A percentile compares a stretch with the other conserved stretches of the same genome.
These are phyloP conservation scores for Gastracanthus pulcherrimus DNA, from an alignment of 2,888 invertebrate genomes.

Conservation along the genomic window DNA sequence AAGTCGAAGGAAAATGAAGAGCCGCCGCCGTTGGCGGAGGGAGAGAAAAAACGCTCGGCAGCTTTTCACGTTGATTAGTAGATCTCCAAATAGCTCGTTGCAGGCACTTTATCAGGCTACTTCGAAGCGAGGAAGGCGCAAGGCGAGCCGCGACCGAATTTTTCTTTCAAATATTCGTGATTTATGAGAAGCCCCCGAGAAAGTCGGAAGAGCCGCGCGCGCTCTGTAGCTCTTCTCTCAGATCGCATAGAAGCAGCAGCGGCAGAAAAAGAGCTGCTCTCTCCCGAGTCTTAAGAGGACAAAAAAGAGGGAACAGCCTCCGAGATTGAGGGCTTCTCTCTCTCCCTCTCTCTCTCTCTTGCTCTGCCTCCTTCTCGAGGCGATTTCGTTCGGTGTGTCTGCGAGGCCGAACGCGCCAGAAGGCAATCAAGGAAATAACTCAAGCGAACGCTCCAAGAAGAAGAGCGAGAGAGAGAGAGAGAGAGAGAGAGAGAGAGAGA, in stretches of 20 bases:
- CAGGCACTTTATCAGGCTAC: slow-evolving; percentile 49
- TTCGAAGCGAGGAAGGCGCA: neutral
- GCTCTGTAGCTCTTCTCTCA: neutral
- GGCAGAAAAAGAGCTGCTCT: slow-evolving; percentile 46
- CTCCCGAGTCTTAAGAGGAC: slow-evolving; percentile 40
- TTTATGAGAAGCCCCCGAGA: slow-evolving; percentile 50
- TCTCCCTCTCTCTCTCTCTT: neutral
- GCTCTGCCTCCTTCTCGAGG: slow-evolving; percentile 1
- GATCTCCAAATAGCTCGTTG: slow-evolving; percentile 41
- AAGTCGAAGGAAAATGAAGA: neutral
- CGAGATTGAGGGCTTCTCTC: slow-evolving; percentile 44
- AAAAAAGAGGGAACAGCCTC: slow-evolving; percentile 48
- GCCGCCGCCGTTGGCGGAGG: neutral
- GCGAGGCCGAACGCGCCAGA: slow-evolving; percentile 36
- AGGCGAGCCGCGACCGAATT: slow-evolving; percentile 38
- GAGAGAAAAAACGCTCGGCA: neutral
- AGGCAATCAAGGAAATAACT: slow-evolving; percentile 58
- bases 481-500: no score
- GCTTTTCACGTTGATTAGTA: slow-evolving; percentile 48
- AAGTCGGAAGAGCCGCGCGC: slow-evolving; percentile 28
- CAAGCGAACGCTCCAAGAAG: slow-evolving; percentile 40
- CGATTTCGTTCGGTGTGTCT: slow-evolving; percentile 23
- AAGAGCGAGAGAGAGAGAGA: no score
- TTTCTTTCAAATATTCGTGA: slow-evolving; percentile 57
- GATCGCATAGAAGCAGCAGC: slow-evolving; percentile 4